A percentile compares a stretch with the other conserved stretches of the same genome.
Conservation (phyloP, 1,140 invertebrate genomes). For the Magallana angulata region DNA sequence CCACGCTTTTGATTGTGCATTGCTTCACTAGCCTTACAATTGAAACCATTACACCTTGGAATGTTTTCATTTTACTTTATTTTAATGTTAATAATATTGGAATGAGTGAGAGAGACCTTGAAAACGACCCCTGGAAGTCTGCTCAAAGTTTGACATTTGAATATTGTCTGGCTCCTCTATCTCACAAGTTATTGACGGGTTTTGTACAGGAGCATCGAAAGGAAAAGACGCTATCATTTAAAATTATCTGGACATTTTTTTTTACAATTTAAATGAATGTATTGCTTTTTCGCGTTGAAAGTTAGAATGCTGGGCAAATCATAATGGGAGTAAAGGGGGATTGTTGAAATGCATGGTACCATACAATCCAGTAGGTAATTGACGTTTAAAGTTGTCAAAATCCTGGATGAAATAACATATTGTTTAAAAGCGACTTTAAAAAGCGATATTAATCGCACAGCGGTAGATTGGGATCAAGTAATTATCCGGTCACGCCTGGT, state of each 20-base stretch:
- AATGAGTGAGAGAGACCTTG: neutral
- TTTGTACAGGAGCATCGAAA: neutral
- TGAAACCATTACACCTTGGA: conserved; percentile 16
- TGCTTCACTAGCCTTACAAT: neutral
- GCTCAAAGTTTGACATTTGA: conserved; percentile 10
- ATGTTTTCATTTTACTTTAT: conserved; percentile 12
- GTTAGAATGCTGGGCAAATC: neutral
- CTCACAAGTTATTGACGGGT: neutral
- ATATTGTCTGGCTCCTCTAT: conserved; percentile 13
- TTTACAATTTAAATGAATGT: neutral
- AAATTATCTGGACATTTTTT: neutral
- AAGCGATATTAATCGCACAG: conserved; percentile 10
- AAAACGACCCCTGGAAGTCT: neutral
- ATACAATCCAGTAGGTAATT: neutral
- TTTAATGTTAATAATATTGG: neutral
- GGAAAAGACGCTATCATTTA: neutral
- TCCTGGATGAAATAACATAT: conserved; percentile 22
- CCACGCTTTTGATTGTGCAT: conserved; percentile 11
- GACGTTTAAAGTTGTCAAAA: neutral
- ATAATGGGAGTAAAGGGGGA: neutral
- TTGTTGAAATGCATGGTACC: conserved; percentile 20
- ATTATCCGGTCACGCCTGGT: conserved; percentile 1
- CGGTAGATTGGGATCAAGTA: conserved; percentile 15
- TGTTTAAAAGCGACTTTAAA: conserved; percentile 16
- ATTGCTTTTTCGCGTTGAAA: neutral